Conservation (phyloP, 2,888 invertebrate genomes). For the Temnothorax unifasciatus region DNA sequence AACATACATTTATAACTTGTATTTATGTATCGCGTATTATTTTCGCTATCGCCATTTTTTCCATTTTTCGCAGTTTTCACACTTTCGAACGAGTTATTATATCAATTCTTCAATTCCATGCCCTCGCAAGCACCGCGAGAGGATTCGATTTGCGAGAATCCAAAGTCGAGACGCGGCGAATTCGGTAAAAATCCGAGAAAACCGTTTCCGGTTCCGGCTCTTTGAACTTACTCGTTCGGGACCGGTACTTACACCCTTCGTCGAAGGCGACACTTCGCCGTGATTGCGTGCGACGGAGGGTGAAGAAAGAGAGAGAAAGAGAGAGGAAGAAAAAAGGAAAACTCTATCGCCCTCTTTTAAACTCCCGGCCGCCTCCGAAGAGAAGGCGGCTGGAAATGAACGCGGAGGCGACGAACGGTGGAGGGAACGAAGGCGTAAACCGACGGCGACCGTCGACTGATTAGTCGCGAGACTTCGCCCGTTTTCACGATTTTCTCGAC, state of each 20-base stretch:
- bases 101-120: conserved; percentile 17
- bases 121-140: conserved; percentile 46
- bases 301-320: conserved; percentile 63
- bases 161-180: conserved; percentile 38
- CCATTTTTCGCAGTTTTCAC: not conserved
- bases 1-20: not conserved
- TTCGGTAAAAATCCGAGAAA: conserved; percentile 67
- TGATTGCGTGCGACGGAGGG: conserved; percentile 77
- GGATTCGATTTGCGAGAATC: conserved; percentile 42
- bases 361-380: conserved; percentile 61
- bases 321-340: conserved; percentile 51
- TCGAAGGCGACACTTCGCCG: conserved; percentile 69
- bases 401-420: conserved; percentile 24
- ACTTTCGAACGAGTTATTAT: conserved; percentile 2
- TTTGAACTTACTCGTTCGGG: conserved; percentile 72
- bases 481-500: conserved; percentile 53
- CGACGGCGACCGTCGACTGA: conserved; percentile 68
- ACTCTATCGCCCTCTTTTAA: conserved; percentile 67
- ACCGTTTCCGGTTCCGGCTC: conserved; percentile 76
- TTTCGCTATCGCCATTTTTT: not conserved
- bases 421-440: conserved; percentile 60
- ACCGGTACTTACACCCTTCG: conserved; percentile 71
- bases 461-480: conserved; percentile 68
- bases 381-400: conserved; percentile 50
- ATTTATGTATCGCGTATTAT: not conserved